Percentiles rank a stretch among this genome's conserved stretches.
phyloP scores from a whole-genome alignment of 2,888 invertebrate genomes.

The Ethmia dodecea region DNA sequence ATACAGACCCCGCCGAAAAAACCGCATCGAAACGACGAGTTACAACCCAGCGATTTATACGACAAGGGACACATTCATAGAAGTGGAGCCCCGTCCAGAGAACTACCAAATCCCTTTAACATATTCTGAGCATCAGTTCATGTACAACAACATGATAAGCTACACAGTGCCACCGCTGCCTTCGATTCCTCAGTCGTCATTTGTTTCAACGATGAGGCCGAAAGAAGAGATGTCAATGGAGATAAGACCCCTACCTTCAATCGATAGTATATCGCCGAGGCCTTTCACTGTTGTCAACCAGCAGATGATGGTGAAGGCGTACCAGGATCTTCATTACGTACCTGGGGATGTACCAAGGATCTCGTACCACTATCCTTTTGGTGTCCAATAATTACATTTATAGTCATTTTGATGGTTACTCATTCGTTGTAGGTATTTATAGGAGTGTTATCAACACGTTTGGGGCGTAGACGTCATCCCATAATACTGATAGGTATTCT shows the following conservation, averaged over 20 bases:
- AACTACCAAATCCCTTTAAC: constrained; percentile 50
- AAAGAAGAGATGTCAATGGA: constrained; percentile 59
- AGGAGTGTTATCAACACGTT: too few relatives aligned
- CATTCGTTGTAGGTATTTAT: too few relatives aligned
- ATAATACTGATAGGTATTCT: too few relatives aligned
- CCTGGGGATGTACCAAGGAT: constrained; percentile 65
- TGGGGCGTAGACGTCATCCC: too few relatives aligned
- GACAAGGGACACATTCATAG: constrained; percentile 49
- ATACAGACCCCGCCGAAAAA: constrained; percentile 81
- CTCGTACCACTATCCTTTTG: constrained; percentile 67
- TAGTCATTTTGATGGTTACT: too few relatives aligned
- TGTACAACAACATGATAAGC: constrained; percentile 66
- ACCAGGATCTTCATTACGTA: constrained; percentile 65
- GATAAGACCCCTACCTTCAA: constrained; percentile 60
- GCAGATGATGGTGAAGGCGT: constrained; percentile 73
- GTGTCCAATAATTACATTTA: constrained; percentile 55
- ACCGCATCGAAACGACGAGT: constrained; percentile 60
- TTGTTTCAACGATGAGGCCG: constrained; percentile 44
- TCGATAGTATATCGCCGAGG: constrained; percentile 68
- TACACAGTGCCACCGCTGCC: constrained; percentile 63
- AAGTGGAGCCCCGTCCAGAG: constrained; percentile 58
- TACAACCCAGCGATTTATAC: constrained; percentile 45
- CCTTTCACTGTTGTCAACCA: constrained; percentile 67
- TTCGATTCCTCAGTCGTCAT: constrained; percentile 47
- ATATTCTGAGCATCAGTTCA: constrained; percentile 54